These are phyloP conservation scores for Drosophila tristis DNA, from an alignment of 1,140 invertebrate genomes.

Conservation along the genomic window DNA sequence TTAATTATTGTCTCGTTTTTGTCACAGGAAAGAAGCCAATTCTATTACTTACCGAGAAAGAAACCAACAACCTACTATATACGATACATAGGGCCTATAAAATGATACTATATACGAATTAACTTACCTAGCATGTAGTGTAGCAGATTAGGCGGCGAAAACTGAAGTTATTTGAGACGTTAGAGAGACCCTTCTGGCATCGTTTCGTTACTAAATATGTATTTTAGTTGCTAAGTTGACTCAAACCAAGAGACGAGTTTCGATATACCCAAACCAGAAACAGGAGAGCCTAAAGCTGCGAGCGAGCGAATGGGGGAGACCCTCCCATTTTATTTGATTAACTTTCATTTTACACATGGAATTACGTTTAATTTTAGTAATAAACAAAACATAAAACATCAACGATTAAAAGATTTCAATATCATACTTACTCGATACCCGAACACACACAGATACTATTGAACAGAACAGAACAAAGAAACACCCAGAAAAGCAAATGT, in stretches of 20 bases:
- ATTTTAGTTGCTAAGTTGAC: slow-evolving; percentile 52
- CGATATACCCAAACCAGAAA: slow-evolving; percentile 13
- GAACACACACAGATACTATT: slow-evolving; percentile 50
- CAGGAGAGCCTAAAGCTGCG: slow-evolving; percentile 9
- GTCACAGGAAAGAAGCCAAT: slow-evolving; percentile 47
- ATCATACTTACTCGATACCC: slow-evolving; percentile 29
- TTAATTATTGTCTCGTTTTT: slow-evolving; percentile 60
- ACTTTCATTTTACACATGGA: slow-evolving; percentile 34
- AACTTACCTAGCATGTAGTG: slow-evolving; percentile 29
- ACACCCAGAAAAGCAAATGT: slow-evolving; percentile 30
- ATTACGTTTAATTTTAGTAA: slow-evolving; percentile 46
- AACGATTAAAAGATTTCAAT: slow-evolving; percentile 20
- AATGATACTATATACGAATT: slow-evolving; percentile 33
- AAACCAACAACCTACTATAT: slow-evolving; percentile 36
- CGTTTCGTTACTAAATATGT: slow-evolving; percentile 40
- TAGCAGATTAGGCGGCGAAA: slow-evolving; percentile 33
- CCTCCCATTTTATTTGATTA: slow-evolving; percentile 28
- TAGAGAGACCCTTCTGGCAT: slow-evolving; percentile 25
- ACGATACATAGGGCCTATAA: slow-evolving; percentile 33
- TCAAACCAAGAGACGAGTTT: slow-evolving; percentile 18
- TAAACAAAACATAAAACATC: slow-evolving; percentile 23
- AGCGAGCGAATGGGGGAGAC: not conserved
- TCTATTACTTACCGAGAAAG: slow-evolving; percentile 35
- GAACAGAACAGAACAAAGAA: slow-evolving; percentile 69
- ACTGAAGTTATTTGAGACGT: slow-evolving; percentile 40